phyloP scores from a whole-genome alignment of 2,113 vertebrate genomes.

The Willisornis vidua region DNA sequence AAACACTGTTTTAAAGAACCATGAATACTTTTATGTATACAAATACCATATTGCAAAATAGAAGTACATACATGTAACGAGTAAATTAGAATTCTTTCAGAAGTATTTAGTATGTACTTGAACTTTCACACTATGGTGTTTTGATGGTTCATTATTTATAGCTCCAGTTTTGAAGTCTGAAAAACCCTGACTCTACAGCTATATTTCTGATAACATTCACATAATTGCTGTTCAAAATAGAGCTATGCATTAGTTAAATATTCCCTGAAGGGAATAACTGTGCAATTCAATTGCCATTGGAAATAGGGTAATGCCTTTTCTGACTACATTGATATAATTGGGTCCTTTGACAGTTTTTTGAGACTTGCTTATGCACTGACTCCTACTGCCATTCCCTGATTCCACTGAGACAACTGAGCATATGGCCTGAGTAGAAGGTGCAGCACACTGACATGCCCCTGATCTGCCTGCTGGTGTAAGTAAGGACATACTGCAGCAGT shows the following conservation, averaged over 20 bases:
- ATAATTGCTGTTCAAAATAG: background rate
- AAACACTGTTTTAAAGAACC: background rate
- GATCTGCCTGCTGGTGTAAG: background rate
- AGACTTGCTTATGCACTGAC: background rate
- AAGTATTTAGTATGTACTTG: background rate
- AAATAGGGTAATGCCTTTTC: background rate
- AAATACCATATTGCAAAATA: background rate
- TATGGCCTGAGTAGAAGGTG: background rate
- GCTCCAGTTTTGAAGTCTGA: background rate
- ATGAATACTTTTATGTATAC: background rate
- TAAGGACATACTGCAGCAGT: fast-evolving
- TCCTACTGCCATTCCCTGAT: background rate
- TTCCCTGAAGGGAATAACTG: background rate
- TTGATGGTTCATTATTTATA: background rate
- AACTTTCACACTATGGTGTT: background rate
- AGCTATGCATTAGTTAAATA: background rate
- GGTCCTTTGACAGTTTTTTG: background rate
- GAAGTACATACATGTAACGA: background rate
- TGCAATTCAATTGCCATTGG: background rate
- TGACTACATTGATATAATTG: fast-evolving
- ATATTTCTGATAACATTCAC: background rate
- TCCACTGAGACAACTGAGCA: fast-evolving
- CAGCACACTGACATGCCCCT: background rate
- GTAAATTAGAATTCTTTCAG: background rate
- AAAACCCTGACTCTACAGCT: background rate